phyloP scores from a whole-genome alignment of 2,113 vertebrate genomes.

The Cricetomys ansorgei region DNA sequence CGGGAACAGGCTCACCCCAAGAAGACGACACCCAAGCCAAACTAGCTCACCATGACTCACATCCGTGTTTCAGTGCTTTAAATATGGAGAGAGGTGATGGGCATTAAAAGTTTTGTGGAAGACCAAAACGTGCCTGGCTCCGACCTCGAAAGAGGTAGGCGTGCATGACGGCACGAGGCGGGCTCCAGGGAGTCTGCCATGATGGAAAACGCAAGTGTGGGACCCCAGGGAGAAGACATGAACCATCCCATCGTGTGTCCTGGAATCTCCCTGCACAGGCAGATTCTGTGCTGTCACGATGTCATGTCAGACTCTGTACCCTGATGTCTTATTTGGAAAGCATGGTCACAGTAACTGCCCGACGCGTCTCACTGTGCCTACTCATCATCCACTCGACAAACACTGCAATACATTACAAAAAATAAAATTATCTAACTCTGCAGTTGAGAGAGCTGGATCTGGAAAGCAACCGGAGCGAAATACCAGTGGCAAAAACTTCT shows the following conservation, averaged over 20 bases:
- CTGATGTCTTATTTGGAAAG: neutral
- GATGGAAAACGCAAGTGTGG: neutral
- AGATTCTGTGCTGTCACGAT: neutral
- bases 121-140: neutral
- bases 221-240: neutral
- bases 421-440: slow-evolving; percentile 15
- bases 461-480: neutral
- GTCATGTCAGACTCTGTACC: neutral
- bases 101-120: slow-evolving; percentile 10
- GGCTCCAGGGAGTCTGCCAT: slow-evolving; percentile 18
- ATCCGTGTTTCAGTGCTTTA: slow-evolving; percentile 2
- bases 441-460: neutral
- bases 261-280: neutral
- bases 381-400: neutral
- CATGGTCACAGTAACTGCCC: neutral
- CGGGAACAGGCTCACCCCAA: neutral
- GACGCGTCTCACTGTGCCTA: neutral
- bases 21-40: slow-evolving; percentile 12
- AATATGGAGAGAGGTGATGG: slow-evolving; percentile 6
- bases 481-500: neutral
- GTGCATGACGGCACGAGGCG: neutral
- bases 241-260: neutral
- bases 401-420: slow-evolving; percentile 16
- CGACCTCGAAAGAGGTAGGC: neutral
- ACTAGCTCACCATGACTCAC: slow-evolving; percentile 2